Evolutionary conservation across 2,888 invertebrate species (phyloP).

Genomic region (Andrena bicolor): DNA sequence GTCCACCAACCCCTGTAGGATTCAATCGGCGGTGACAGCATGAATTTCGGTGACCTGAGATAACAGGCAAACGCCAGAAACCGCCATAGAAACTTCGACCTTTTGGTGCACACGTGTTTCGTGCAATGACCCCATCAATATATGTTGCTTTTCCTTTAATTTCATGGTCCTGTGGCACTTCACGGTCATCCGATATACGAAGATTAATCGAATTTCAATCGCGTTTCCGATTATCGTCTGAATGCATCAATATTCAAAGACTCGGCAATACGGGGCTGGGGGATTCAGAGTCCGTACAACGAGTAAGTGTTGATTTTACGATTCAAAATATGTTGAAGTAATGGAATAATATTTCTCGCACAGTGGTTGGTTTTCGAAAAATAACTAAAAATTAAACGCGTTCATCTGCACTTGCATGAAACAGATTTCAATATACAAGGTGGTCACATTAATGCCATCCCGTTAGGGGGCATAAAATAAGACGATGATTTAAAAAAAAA

Average conservation of each 20-base stretch:
- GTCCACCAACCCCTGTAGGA: constrained; percentile 94
- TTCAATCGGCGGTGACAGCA: constrained; percentile 88
- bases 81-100: constrained; percentile 78
- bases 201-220: constrained; percentile 8
- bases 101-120: constrained; percentile 63
- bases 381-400: no score
- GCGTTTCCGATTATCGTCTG: constrained; percentile 30
- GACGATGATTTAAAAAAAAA: no score
- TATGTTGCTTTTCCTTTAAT: constrained; percentile 22
- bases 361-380: no score
- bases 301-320: no score
- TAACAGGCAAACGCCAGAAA: constrained; percentile 77
- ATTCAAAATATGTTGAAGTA: no score
- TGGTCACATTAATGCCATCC: no score
- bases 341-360: no score
- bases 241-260: constrained; percentile 26
- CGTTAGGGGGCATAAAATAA: no score
- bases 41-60: constrained; percentile 88
- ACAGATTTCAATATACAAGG: no score
- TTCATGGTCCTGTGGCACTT: constrained; percentile 65
- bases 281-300: no score
- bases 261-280: neutral
- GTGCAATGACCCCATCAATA: constrained; percentile 67
- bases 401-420: no score
- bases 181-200: constrained; percentile 70